Percentiles rank a stretch among this genome's conserved stretches.
Conservation (phyloP, 2,888 invertebrate genomes). For the Epiperipatus broadwayi region DNA sequence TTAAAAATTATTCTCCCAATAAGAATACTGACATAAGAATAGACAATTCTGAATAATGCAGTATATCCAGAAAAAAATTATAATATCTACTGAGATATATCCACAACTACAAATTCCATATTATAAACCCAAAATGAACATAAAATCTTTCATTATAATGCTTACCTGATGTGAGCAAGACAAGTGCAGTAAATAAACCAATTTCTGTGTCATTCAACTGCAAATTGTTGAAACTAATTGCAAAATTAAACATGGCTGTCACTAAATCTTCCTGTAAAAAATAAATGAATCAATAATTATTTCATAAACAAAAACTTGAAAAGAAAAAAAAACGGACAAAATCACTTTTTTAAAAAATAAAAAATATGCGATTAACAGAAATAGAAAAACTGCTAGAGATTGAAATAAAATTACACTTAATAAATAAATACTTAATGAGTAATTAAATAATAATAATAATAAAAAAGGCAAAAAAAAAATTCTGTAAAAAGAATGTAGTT, state of each 20-base stretch:
- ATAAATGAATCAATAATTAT: conserved; percentile 16
- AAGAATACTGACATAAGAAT: no score
- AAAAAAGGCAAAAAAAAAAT: no score
- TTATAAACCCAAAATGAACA: no score
- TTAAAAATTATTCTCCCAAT: no score
- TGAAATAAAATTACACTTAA: no score
- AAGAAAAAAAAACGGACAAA: conserved; percentile 12
- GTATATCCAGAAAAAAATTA: no score
- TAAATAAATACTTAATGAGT: no score
- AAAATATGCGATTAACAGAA: not conserved
- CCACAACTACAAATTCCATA: no score
- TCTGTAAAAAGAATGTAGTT: no score
- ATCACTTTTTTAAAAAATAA: conserved; percentile 6
- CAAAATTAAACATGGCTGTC: conserved; percentile 56
- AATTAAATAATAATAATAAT: no score
- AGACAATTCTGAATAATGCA: no score
- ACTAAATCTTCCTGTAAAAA: conserved; percentile 56
- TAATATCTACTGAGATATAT: not conserved
- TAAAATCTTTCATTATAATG: no score
- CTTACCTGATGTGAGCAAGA: conserved; percentile 45
- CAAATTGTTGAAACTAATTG: conserved; percentile 42
- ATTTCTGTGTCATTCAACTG: conserved; percentile 71
- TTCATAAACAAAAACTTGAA: not conserved
- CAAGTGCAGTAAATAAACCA: conserved; percentile 65
- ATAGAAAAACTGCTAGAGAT: conserved; percentile 1